Conservation (phyloP, 1,140 invertebrate species). For the Lasaia peninsularis region DNA sequence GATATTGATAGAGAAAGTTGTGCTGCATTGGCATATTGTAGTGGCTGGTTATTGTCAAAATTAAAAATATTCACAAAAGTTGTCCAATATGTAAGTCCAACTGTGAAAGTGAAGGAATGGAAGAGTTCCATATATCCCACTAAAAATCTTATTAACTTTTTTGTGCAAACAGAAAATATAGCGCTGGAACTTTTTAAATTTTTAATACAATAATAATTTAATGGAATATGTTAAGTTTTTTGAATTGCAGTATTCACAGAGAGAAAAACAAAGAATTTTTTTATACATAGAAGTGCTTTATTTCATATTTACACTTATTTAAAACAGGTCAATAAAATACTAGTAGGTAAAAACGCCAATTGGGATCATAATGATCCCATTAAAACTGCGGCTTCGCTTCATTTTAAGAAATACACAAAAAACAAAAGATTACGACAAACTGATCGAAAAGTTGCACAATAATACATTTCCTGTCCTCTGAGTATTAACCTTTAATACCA, state of each 20-base stretch:
- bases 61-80: background rate
- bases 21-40: background rate
- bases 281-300: background rate
- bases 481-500: too few species aligned
- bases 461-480: too few species aligned
- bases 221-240: background rate
- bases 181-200: too few species aligned
- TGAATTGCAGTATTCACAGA: background rate
- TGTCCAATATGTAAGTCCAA: background rate
- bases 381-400: background rate
- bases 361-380: background rate
- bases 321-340: background rate
- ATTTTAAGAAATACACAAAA: background rate
- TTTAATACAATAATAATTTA: background rate
- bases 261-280: background rate
- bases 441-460: too few species aligned
- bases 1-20: background rate
- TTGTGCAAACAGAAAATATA: background rate
- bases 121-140: background rate
- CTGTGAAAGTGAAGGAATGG: background rate
- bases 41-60: background rate
- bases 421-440: background rate
- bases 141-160: too few species aligned
- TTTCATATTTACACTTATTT: background rate
- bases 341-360: background rate